Base-by-base conservation (phyloP, 2,113 vertebrate genomes). In the Galbula dea region DNA sequence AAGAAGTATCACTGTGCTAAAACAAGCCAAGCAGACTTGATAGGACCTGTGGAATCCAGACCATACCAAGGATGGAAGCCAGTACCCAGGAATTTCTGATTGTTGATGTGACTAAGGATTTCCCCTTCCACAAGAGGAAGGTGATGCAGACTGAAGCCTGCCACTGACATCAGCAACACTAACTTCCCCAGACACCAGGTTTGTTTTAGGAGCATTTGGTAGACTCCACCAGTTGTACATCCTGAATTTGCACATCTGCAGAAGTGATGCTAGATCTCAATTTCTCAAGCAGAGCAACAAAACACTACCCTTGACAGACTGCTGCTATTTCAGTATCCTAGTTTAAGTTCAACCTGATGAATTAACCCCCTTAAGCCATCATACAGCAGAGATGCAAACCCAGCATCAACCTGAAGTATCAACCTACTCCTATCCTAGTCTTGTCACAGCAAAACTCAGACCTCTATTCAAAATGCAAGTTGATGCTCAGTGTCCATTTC, bases 391-490 rank as follows among this genome's bases (percentile, higher is more conserved):
- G 66, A 92, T 24, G 67, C 62, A 88, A 89, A 90, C 26, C 37
- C 46, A 95, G 54, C 66, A 95, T 52, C 57, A 90, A 11, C 43
- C 79, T 72, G 6, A 95, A 73, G 4, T 54, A 74, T 43, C 39
- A 77, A 43, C 29, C 66, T 86, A 57, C 73, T 76, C 49, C 65
- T 68, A 75, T 55, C 67, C 88, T 74, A 78, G 26, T 69, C 24
- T 34, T 75, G 37, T 46, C 36, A 83, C 54, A 75, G 62, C 29
- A 72, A 46, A 91, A 72, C 36, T 54, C 55, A 81, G 52, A 90
- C 48, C 19, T 83, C 7, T 69, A 82, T 80, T 86, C 93, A 88
- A 94, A 91, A 76, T 30, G 19, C 84, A 96, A 93, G 78, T 58
- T 83, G 74, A 65, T 95, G 59, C 61, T 67, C n/a, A 41, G 69